Base-by-base conservation (phyloP, 2,888 invertebrate genomes). In the Hydraecia micacea region DNA sequence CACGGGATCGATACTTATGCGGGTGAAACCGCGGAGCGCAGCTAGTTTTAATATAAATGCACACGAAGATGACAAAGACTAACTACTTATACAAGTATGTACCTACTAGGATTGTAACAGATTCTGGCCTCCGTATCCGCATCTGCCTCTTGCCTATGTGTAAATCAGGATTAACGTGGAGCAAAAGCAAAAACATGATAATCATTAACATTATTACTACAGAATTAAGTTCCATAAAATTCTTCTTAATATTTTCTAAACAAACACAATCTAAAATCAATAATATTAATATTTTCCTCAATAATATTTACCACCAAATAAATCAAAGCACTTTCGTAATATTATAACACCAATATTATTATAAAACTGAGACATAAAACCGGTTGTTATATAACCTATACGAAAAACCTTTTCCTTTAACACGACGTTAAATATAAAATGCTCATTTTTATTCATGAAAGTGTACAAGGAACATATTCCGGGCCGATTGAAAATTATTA, bases 401-500 rank as follows among this genome's bases (percentile, higher is more conserved):
- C 15, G n/a, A 65, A 76, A 75, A 72, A 83, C 77, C 66, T 79
- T 85, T 85, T 77, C 60, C 77, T 63, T 73, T 77, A 87, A 80
- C 79, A 72, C 75, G 49, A 52, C 68, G 79, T 82, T 84, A 86
- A 87, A 80, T 87, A 87, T 81, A 71, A 86, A 86, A 80, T 21
- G 52, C 69, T 85, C 80, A 80, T 88, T 86, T 86, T 83, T 87
- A 87, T 87, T 87, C 88, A 87, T 87, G 78, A 66, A 75, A 81
- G 77, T 82, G n/a, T 76, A 77, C 77, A 36, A 39, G 58, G 60
- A 88, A 69, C 86, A 88, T 87, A 84, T 88, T 88, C 66, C 25
- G 80, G 60, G 70, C 62, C 81, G 81, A 87, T 86, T 87, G 88
- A 84, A 87, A 87, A 87, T 88, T 87, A 87, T 87, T 83, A 84